Percentiles rank a stretch among this genome's conserved stretches.
These are phyloP conservation scores for Melanotaenia maccullochi DNA, from an alignment of 2,797 vertebrate genomes.

Conservation along the genomic window DNA sequence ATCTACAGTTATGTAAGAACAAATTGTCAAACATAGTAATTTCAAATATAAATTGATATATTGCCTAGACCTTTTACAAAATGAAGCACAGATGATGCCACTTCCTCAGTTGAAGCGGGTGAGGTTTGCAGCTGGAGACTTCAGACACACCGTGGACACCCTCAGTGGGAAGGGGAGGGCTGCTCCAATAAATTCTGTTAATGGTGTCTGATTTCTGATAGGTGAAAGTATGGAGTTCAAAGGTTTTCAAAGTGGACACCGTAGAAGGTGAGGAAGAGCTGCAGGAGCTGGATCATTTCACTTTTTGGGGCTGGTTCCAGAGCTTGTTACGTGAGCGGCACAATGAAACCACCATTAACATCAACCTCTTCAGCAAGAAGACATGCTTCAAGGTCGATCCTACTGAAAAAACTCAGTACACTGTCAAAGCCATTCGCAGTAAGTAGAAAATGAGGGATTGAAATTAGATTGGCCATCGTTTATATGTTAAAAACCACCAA, in stretches of 20 bases:
- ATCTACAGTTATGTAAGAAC: no score
- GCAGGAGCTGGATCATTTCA: constrained; percentile 87
- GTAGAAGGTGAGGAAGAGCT: constrained; percentile 89
- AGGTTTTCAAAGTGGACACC: constrained; percentile 87
- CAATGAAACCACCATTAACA: constrained; percentile 89
- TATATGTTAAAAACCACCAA: no score
- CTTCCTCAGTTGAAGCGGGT: background rate
- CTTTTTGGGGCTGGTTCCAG: constrained; percentile 83
- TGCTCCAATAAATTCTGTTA: background rate
- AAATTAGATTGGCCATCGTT: no score
- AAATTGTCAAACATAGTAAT: no score
- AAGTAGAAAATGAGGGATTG: constrained; percentile 52
- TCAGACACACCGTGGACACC: background rate
- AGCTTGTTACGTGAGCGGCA: constrained; percentile 87
- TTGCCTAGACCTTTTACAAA: background rate
- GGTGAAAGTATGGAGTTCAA: constrained; percentile 90
- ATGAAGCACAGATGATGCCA: no score
- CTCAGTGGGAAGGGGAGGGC: background rate
- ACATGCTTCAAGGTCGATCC: constrained; percentile 92
- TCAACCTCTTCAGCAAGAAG: constrained; percentile 88
- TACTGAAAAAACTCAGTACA: constrained; percentile 77
- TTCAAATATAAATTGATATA: no score
- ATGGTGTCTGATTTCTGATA: constrained; percentile 53
- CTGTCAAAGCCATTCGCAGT: constrained; percentile 84
- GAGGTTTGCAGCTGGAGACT: background rate